Conservation (phyloP, 53 echinoderm and acorn worm species). For the Crossaster papposus region DNA sequence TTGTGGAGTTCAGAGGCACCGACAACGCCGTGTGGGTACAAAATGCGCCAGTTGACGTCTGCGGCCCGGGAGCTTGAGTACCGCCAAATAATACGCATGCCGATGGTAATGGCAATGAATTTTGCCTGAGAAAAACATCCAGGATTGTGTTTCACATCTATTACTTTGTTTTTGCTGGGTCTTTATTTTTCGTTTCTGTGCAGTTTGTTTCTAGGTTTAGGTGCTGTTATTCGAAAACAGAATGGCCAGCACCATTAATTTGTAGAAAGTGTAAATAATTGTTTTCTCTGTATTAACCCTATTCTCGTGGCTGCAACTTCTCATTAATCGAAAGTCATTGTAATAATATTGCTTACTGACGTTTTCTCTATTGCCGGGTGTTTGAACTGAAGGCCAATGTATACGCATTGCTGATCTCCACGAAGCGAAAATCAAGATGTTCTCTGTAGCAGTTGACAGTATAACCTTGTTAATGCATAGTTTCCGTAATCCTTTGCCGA, state of each 20-base stretch:
- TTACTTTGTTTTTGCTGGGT: background rate
- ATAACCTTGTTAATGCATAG: background rate
- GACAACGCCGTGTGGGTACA: background rate
- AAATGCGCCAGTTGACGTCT: slow-evolving; percentile 3
- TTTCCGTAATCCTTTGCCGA: background rate
- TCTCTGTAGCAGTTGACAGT: background rate
- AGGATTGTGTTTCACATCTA: slow-evolving; percentile 33
- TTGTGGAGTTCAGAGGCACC: slow-evolving; percentile 36
- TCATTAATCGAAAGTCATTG: too few species aligned
- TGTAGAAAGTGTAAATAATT: background rate
- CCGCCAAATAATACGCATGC: slow-evolving; percentile 8
- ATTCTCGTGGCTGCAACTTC: background rate
- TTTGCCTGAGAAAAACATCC: slow-evolving; percentile 30
- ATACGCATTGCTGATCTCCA: background rate
- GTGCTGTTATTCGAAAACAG: too few species aligned
- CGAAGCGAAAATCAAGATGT: background rate
- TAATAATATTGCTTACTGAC: too few species aligned
- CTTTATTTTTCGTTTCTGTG: background rate
- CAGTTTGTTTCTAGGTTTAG: background rate
- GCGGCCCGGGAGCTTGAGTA: background rate
- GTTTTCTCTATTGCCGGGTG: too few species aligned
- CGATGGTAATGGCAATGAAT: slow-evolving; percentile 32
- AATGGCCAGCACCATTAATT: background rate
- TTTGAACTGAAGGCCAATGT: too few species aligned
- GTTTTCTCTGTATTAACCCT: background rate